A percentile compares a stretch with the other conserved stretches of the same genome.
Conservation (phyloP, 2,113 vertebrate species). For the Lagopus leucura region DNA sequence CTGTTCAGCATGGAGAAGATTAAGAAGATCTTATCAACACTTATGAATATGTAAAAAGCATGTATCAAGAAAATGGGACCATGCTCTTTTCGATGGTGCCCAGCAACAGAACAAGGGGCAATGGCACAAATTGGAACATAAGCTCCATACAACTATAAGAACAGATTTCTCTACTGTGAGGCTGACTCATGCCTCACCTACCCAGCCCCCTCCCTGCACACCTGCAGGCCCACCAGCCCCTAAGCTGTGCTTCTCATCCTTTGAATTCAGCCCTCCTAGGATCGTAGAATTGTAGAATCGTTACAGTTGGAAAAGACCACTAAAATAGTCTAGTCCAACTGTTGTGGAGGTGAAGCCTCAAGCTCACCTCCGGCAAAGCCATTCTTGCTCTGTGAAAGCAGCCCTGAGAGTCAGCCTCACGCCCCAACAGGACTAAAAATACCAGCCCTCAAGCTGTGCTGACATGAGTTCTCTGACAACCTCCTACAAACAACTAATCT, state of each 20-base stretch:
- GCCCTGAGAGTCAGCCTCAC: background rate
- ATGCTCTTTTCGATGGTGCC: background rate
- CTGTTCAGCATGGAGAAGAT: background rate
- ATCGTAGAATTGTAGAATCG: background rate
- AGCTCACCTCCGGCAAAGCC: background rate
- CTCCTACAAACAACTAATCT: background rate
- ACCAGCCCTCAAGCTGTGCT: background rate
- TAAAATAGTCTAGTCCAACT: too few species aligned
- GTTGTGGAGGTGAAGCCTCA: background rate
- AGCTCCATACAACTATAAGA: background rate
- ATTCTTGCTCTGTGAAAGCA: fast-evolving
- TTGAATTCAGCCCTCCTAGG: background rate
- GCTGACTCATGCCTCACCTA: background rate
- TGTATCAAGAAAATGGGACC: background rate
- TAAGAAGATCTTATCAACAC: background rate
- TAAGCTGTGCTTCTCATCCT: background rate
- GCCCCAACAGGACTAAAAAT: background rate
- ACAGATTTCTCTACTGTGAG: background rate
- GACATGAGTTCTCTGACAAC: background rate
- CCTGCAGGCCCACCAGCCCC: background rate
- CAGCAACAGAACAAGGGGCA: background rate
- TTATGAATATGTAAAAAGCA: background rate
- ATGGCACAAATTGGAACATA: background rate
- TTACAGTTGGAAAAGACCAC: too few species aligned
- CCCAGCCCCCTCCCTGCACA: background rate